Base-by-base conservation (phyloP, 2,888 invertebrate genomes). In the Heteromyza rotundicornis region DNA sequence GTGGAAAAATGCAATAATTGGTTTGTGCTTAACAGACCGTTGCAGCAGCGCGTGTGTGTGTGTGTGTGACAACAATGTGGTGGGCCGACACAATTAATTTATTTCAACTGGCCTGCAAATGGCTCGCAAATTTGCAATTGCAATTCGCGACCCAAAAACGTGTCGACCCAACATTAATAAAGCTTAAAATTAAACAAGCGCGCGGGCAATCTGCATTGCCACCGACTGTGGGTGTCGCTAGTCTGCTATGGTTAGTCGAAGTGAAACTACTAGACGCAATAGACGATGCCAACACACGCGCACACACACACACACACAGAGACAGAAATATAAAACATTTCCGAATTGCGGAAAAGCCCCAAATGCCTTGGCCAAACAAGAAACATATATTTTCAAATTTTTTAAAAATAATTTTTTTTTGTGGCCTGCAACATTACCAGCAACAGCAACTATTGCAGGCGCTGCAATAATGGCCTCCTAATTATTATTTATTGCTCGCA, bases 401-500 rank as follows among this genome's bases (percentile, higher is more conserved):
- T n/a, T n/a, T n/a, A n/a, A n/a, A n/a, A n/a, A n/a, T n/a, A n/a
- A n/a, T n/a, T n/a, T n/a, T n/a, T n/a, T n/a, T n/a, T n/a, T n/a
- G n/a, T n/a, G n/a, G n/a, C n/a, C n/a, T n/a, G n/a, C n/a, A n/a
- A 32, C 23, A 51, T 51, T 20, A 17, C 3, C 22, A 51, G n/a
- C 12, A 19, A 19, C 24, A 7, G 24, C 51, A 10, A 12, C 51
- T 20, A 7, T 14, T n/a, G n/a, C 12, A 8, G 12, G 54, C 22
- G 12, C 5, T n/a, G 36, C 47, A 62, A 69, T 72, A 74, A 75
- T 74, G 68, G 70, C 63, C 68, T 67, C 72, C 73, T 74, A 75
- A 75, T 75, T 75, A 75, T 74, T 74, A 74, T 74, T 74, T 74
- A 74, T 74, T 68, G 70, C 71, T 47, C 65, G 57, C 64, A 66